Conservation (phyloP, 2,113 vertebrate species). For the Ceuthmochares aereus region DNA sequence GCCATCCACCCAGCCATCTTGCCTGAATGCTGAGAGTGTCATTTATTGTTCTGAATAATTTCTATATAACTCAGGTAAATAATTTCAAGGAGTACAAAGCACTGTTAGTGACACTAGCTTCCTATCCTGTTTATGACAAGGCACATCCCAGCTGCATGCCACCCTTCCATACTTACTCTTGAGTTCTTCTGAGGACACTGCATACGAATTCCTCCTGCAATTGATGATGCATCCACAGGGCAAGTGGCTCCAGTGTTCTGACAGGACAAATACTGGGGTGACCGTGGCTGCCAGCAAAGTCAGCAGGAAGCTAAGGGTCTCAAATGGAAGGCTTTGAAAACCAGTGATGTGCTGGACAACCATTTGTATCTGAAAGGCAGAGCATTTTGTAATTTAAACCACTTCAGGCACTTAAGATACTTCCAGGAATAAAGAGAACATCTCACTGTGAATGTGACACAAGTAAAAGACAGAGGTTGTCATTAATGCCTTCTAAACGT, state of each 20-base stretch:
- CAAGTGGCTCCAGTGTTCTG: slow-evolving; percentile 91
- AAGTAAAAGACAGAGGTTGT: background rate
- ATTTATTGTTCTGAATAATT: background rate
- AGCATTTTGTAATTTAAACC: background rate
- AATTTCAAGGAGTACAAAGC: background rate
- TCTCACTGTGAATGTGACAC: background rate
- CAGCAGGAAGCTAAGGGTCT: slow-evolving; percentile 90
- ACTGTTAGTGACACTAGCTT: background rate
- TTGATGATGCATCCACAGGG: slow-evolving; percentile 98
- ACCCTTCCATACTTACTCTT: slow-evolving; percentile 68
- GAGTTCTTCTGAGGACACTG: slow-evolving; percentile 59
- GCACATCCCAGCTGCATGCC: background rate
- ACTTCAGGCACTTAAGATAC: background rate
- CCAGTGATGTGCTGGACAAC: slow-evolving; percentile 83
- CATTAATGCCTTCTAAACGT: background rate
- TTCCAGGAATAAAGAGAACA: slow-evolving; percentile 22
- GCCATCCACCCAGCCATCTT: background rate
- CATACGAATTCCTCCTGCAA: slow-evolving; percentile 76
- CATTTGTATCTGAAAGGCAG: slow-evolving; percentile 85
- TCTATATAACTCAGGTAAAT: background rate
- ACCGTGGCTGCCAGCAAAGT: slow-evolving; percentile 86
- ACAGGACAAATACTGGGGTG: slow-evolving; percentile 92
- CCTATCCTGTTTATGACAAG: background rate
- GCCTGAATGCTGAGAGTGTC: background rate
- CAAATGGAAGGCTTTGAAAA: slow-evolving; percentile 82